phyloP scores from a whole-genome alignment of 2,888 invertebrate species.

The Yponomeuta malinellus region DNA sequence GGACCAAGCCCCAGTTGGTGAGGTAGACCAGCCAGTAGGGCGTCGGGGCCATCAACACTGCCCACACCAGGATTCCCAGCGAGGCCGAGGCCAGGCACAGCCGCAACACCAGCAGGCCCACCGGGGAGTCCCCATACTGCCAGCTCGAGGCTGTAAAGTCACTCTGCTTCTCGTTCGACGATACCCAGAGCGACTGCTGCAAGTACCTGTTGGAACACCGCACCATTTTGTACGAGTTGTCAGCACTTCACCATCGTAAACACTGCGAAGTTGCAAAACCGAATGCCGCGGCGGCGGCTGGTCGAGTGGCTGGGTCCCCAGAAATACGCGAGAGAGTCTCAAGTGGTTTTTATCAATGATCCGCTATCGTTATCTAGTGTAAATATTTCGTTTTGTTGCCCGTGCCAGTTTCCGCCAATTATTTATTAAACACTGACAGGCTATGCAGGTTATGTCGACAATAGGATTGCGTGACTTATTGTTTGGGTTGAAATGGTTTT shows the following conservation, averaged over 20 bases:
- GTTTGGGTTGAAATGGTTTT: background rate
- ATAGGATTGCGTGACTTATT: background rate
- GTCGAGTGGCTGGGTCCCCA: background rate
- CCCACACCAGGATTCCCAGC: conserved; percentile 48
- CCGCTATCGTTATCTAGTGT: conserved; percentile 5
- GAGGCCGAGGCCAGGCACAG: conserved; percentile 38
- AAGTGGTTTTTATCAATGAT: conserved; percentile 13
- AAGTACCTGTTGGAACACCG: conserved; percentile 54
- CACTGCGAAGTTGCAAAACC: background rate
- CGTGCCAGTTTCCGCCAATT: background rate
- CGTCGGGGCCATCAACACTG: conserved; percentile 34
- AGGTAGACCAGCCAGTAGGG: conserved; percentile 55
- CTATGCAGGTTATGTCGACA: background rate
- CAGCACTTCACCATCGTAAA: conserved; percentile 1
- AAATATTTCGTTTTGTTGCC: background rate
- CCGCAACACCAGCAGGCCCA: conserved; percentile 51
- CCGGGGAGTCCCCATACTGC: conserved; percentile 57
- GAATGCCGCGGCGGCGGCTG: background rate
- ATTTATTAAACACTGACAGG: background rate
- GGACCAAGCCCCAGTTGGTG: conserved; percentile 63
- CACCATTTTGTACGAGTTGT: conserved; percentile 47
- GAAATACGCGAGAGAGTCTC: conserved; percentile 10
- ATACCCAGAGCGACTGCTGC: conserved; percentile 54
- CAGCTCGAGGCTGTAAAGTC: conserved; percentile 64
- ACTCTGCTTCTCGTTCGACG: conserved; percentile 40